These are phyloP conservation scores for Ethmia dodecea DNA, from an alignment of 2,888 invertebrate species.

Conservation along the genomic window DNA sequence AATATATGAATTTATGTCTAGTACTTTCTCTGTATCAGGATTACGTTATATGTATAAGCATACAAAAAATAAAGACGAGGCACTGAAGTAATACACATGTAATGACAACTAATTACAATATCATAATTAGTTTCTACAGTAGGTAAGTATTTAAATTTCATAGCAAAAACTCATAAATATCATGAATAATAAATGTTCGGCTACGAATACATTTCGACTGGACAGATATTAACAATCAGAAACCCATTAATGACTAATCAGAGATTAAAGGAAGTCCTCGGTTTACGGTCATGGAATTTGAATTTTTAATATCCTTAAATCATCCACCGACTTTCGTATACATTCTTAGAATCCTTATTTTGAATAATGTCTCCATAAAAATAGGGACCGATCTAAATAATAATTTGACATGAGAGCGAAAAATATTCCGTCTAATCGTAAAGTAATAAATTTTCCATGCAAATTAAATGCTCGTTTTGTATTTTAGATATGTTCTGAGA, in stretches of 20 bases:
- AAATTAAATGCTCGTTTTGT: slow-evolving; percentile 50
- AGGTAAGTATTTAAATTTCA: not conserved
- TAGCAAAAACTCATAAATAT: slow-evolving; percentile 7
- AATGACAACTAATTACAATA: no score
- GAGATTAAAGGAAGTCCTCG: slow-evolving; percentile 43
- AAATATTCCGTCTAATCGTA: slow-evolving; percentile 45
- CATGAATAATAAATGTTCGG: slow-evolving; percentile 24
- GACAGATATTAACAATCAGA: slow-evolving; percentile 33
- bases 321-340: slow-evolving; percentile 32
- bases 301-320: slow-evolving; percentile 58
- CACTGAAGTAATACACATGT: no score
- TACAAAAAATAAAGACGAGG: no score
- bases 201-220: slow-evolving; percentile 29
- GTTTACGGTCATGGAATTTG: slow-evolving; percentile 29
- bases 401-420: slow-evolving; percentile 51
- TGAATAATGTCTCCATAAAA: slow-evolving; percentile 53
- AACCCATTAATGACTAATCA: slow-evolving; percentile 60
- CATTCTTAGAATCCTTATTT: slow-evolving; percentile 57
- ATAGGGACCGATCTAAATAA: slow-evolving; percentile 54
- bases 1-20: no score
- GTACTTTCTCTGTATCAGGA: no score
- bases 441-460: slow-evolving; percentile 58
- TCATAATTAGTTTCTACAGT: slow-evolving; percentile 5
- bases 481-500: slow-evolving; percentile 41
- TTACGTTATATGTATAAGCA: no score